Conservation (phyloP, 2,113 vertebrate genomes). For the Nansenia antarctica region DNA sequence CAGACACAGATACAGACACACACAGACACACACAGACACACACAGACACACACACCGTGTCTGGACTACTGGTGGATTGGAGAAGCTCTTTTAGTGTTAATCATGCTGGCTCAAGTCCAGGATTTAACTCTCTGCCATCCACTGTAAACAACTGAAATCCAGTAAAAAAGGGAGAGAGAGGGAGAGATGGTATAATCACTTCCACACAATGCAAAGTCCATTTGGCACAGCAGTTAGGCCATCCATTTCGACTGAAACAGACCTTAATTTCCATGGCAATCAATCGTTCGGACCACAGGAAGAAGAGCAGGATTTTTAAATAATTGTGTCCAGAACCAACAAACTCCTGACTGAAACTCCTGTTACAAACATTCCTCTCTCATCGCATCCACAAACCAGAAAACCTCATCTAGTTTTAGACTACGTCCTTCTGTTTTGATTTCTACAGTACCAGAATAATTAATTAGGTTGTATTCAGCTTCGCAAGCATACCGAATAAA, state of each 20-base stretch:
- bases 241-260: not conserved
- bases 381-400: not conserved
- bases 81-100: not conserved
- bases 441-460: not conserved
- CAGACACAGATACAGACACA: not conserved
- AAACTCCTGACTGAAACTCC: not conserved
- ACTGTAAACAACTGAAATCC: not conserved
- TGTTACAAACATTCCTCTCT: not conserved
- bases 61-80: not conserved
- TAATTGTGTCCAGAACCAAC: not conserved
- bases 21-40: not conserved
- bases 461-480: too few relatives aligned
- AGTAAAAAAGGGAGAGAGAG: not conserved
- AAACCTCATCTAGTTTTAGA: not conserved
- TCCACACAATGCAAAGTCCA: not conserved
- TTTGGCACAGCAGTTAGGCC: not conserved
- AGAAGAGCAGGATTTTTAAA: not conserved
- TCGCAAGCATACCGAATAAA: too few relatives aligned
- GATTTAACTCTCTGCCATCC: not conserved
- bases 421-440: not conserved
- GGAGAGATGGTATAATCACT: conserved; percentile 1
- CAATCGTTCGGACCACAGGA: not conserved
- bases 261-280: conserved; percentile 1
- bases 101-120: not conserved
- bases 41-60: not conserved